phyloP scores from a whole-genome alignment of 2,797 vertebrate genomes.

The Cuculus canorus region DNA sequence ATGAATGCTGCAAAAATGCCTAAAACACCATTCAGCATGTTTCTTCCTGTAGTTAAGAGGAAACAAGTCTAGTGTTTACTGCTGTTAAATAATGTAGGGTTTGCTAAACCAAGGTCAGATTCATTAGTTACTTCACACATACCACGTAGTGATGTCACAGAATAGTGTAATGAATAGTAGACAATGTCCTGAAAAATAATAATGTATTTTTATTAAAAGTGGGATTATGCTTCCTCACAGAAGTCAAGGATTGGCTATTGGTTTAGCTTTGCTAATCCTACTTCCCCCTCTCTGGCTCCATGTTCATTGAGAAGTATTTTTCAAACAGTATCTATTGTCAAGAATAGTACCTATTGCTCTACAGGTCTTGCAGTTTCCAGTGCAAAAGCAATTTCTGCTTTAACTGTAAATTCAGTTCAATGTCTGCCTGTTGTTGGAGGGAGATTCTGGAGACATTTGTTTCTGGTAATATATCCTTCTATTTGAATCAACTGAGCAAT shows the following conservation, averaged over 20 bases:
- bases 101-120: neutral
- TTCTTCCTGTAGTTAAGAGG: neutral
- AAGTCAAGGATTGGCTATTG: neutral
- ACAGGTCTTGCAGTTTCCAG: neutral
- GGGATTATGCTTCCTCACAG: neutral
- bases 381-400: neutral
- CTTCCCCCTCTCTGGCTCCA: rapidly evolving
- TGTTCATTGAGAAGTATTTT: neutral
- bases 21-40: neutral
- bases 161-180: neutral
- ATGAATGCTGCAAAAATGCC: neutral
- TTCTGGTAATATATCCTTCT: neutral
- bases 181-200: neutral
- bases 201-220: neutral
- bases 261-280: neutral
- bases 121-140: neutral
- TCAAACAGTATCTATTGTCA: neutral
- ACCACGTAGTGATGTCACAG: neutral
- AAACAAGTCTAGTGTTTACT: neutral
- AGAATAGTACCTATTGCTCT: neutral
- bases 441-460: neutral
- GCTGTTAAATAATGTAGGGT: neutral
- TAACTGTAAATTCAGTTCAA: neutral
- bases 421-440: neutral
- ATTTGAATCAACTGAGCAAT: neutral